A percentile compares a stretch with the other conserved stretches of the same genome.
These are phyloP conservation scores for Menidia menidia DNA, from an alignment of 2,797 vertebrate genomes.

Conservation along the genomic window DNA sequence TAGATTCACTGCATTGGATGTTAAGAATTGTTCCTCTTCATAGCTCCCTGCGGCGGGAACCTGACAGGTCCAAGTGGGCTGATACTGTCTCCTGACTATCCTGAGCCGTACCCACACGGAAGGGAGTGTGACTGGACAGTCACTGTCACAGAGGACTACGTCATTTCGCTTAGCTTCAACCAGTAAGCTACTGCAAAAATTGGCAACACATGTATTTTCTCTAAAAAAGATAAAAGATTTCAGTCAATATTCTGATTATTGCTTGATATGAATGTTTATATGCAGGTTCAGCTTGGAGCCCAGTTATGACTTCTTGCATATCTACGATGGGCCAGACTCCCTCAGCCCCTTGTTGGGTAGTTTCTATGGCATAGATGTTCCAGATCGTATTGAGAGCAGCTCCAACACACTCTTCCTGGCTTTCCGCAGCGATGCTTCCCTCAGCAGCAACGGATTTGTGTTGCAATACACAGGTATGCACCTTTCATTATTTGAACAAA, in stretches of 20 bases:
- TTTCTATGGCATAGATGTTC: constrained; percentile 94
- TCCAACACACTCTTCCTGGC: constrained; percentile 95
- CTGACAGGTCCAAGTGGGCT: constrained; percentile 92
- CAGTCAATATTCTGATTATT: background rate
- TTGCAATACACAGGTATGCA: constrained; percentile 93
- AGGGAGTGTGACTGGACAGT: constrained; percentile 98
- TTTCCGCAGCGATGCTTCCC: constrained; percentile 95
- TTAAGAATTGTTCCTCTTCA: background rate
- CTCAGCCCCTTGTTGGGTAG: constrained; percentile 95
- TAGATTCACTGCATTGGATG: background rate
- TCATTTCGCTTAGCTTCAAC: constrained; percentile 94
- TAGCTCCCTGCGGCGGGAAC: constrained; percentile 95
- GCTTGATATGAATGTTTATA: background rate
- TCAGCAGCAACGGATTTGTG: constrained; percentile 95
- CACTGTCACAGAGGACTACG: constrained; percentile 91
- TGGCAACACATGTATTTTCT: background rate
- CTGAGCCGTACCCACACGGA: constrained; percentile 94
- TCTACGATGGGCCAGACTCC: constrained; percentile 95
- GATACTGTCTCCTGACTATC: constrained; percentile 96
- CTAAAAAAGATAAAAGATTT: background rate
- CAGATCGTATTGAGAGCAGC: constrained; percentile 95
- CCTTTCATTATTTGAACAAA: constrained; percentile 20
- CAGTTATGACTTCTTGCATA: constrained; percentile 97
- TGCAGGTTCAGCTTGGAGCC: constrained; percentile 96
- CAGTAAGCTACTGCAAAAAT: constrained; percentile 80